These are phyloP conservation scores for Argyrosomus regius DNA, from an alignment of 2,797 vertebrate genomes.

Conservation along the genomic window DNA sequence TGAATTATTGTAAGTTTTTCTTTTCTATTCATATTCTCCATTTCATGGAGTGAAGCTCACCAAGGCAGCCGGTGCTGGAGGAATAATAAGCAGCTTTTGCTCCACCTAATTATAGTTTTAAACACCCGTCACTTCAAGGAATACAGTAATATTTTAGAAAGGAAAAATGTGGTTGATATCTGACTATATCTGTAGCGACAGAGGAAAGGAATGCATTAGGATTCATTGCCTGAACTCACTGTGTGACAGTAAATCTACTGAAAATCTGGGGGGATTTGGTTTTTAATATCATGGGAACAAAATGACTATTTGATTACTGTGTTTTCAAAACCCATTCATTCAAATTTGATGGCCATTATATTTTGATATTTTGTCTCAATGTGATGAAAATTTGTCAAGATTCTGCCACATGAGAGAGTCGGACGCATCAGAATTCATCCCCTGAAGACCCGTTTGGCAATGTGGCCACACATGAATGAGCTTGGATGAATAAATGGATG, in stretches of 20 bases:
- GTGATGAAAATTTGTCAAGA: neutral
- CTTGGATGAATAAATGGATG: neutral
- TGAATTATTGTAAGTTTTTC: neutral
- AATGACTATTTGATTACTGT: conserved; percentile 6
- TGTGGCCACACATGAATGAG: neutral
- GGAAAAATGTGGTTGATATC: neutral
- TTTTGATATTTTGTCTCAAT: neutral
- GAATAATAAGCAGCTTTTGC: conserved; percentile 8
- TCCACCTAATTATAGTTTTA: neutral
- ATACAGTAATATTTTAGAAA: conserved; percentile 4
- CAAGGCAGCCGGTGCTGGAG: neutral
- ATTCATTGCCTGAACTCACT: neutral
- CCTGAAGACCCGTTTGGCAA: neutral
- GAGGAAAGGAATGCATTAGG: neutral
- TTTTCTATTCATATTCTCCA: too few relatives aligned
- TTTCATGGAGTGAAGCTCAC: neutral
- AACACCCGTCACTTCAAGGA: neutral
- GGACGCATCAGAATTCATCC: neutral
- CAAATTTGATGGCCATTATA: neutral
- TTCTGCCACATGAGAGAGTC: neutral
- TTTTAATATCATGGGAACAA: neutral
- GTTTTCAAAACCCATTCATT: neutral
- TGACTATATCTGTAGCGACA: neutral
- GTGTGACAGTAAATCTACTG: neutral
- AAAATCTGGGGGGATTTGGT: neutral